Conservation (phyloP, 2,797 vertebrate genomes). For the Varecia variegata region DNA sequence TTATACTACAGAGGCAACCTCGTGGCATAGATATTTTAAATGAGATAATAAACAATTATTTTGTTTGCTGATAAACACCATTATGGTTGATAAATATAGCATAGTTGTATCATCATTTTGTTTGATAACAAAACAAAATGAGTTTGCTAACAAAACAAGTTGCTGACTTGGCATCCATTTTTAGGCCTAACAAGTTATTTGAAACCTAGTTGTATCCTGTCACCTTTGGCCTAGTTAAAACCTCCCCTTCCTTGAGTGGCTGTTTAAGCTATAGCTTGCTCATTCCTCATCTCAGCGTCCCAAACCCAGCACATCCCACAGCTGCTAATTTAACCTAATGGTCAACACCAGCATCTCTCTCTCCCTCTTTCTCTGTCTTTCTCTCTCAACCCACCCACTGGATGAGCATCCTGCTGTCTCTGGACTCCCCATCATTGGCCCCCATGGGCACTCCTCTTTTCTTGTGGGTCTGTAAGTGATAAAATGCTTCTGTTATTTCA, state of each 20-base stretch:
- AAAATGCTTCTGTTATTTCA: neutral
- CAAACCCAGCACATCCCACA: neutral
- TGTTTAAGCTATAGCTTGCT: neutral
- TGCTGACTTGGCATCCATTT: neutral
- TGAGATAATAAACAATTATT: neutral
- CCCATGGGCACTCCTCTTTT: neutral
- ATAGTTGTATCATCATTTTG: neutral
- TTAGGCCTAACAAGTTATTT: neutral
- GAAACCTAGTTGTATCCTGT: neutral
- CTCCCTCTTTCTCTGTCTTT: neutral
- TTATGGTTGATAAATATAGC: neutral
- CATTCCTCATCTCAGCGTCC: neutral
- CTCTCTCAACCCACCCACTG: fast-evolving
- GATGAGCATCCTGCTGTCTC: neutral
- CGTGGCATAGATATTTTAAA: neutral
- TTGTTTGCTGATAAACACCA: neutral
- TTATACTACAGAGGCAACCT: neutral
- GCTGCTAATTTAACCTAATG: neutral
- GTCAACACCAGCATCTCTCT: neutral
- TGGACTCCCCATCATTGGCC: neutral
- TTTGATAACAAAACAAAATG: neutral
- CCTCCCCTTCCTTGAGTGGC: fast-evolving
- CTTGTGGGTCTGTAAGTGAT: neutral
- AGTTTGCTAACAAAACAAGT: too few relatives aligned
- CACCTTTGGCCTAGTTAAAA: neutral